Percentiles rank a stretch among this genome's conserved stretches.
These are phyloP conservation scores for Hydractinia echinata DNA, from an alignment of 30 jellyfish, hydroid and myxozoan species.

Conservation along the genomic window DNA sequence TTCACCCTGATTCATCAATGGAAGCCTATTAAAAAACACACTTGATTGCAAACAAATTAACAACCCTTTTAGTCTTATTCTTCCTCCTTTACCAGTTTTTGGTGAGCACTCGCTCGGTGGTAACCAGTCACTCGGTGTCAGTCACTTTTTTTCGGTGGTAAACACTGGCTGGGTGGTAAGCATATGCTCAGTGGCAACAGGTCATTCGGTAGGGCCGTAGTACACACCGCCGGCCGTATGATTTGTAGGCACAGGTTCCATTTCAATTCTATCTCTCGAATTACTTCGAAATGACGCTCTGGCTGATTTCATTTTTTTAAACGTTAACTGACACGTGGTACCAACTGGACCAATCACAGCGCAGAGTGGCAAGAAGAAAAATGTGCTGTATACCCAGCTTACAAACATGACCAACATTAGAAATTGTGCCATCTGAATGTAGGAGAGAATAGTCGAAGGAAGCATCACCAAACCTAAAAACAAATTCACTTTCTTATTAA, in stretches of 20 bases:
- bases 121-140: too few species aligned
- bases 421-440: constrained; percentile 72
- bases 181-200: too few species aligned
- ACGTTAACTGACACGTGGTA: constrained; percentile 42
- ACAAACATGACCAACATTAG: constrained; percentile 74
- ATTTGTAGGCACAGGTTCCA: neutral
- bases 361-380: constrained; percentile 72
- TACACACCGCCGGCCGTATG: neutral
- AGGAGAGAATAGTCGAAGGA: constrained; percentile 71
- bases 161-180: too few species aligned
- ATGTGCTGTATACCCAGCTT: constrained; percentile 87
- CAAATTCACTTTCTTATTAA: neutral
- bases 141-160: too few species aligned
- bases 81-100: too few species aligned
- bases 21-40: too few species aligned
- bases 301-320: neutral
- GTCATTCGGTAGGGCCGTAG: constrained; percentile 2
- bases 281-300: neutral
- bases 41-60: too few species aligned
- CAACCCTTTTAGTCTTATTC: too few species aligned
- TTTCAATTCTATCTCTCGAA: neutral
- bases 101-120: too few species aligned
- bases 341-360: constrained; percentile 81
- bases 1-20: too few species aligned
- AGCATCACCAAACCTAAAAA: constrained; percentile 67